Base-by-base conservation (phyloP, 92 coral and sea anemone species). In the Umimayanthus chanpuru region DNA sequence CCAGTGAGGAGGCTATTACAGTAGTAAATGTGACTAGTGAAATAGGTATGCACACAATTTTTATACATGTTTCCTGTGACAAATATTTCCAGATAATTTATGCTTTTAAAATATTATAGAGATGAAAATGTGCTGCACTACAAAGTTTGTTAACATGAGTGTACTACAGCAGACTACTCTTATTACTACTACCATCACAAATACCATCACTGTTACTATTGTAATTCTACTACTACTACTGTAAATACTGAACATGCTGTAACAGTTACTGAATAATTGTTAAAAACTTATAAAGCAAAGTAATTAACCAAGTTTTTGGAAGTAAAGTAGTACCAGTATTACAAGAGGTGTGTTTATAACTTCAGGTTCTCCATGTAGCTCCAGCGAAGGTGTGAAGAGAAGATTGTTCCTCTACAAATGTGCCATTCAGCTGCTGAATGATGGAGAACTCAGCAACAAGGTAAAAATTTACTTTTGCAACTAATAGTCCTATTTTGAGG, bases 361-460 rank as follows among this genome's bases (percentile, higher is more conserved):
- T 55, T 30, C 32, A 96, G 99, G 99, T 44, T 95, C 99, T 61
- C 92, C 97, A 28, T 92, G 93, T 78, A 86, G 80, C 76, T 79
- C 88, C 36, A 92, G 82, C 86, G 93, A 92, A 91, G 99, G 99
- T 36, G 85, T 93, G 56, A 90, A 95, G 79, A 94, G 97, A 72
- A 90, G 93, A 26, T 15, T 88, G 26, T 88, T 85, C 76, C 83
- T 95, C 70, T 96, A 90, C 86, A 93, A 96, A 79, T 95, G 88
- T 81, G 89, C 91, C 5, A 87, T 96, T 81, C 89, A 92, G 74
- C 79, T 95, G 56, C 78, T 95, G 84, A 93, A 90, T 90, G 94
- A 96, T 70, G 94, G 94, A 1, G 98, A 94, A 20, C 79, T 96
- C 26, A 90, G 96, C 58, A 90, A 94, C 80, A 96, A 96, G 98